Base-by-base conservation (phyloP, 1,140 invertebrate genomes). In the Diachasma alloeum region DNA sequence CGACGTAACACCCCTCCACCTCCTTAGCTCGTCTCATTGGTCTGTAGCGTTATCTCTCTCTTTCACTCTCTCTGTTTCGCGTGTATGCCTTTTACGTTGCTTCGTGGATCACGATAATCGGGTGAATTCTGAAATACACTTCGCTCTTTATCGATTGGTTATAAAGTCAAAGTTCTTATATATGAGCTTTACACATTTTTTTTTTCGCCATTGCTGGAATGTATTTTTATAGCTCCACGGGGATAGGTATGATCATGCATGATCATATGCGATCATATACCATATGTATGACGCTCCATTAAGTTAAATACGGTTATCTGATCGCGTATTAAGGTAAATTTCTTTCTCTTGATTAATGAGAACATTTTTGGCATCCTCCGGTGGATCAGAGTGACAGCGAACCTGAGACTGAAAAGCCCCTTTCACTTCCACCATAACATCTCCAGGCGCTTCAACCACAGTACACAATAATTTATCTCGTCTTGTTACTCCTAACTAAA, bases 401-500 rank as follows among this genome's bases (percentile, higher is more conserved):
- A 42, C 10, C 13, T 42, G 48, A 19, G n/a, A 56, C 19, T 15
- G n/a, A 17, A 31, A 31, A 31, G 31, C 31, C 31, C 31, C 31
- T 31, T 31, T 31, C 31, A 31, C 31, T 31, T 31, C 31, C 31
- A 31, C 31, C 31, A 31, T 31, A 31, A 6, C 31, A 31, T 31
- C 31, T 31, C 6, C 48, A 56, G n/a, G 19, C 13, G 17, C 48
- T 19, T 56, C 4, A 56, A 19, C 15, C 48, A 19, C 13, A 19
- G 44, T 17, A 48, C 13, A 19, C 48, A 56, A 56, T 56, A 56
- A 56, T 56, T 48, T 48, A 48, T 72, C 46, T 53, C 44, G 11
- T 31, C 37, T 48, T 19, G 53, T 56, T 24, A 56, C 53, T n/a
- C 22, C 48, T 59, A 72, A 72, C 71, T 72, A 37, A 59, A 36